phyloP scores from a whole-genome alignment of 35 echinoderm and acorn worm genomes.

The Lytechinus pictus region DNA sequence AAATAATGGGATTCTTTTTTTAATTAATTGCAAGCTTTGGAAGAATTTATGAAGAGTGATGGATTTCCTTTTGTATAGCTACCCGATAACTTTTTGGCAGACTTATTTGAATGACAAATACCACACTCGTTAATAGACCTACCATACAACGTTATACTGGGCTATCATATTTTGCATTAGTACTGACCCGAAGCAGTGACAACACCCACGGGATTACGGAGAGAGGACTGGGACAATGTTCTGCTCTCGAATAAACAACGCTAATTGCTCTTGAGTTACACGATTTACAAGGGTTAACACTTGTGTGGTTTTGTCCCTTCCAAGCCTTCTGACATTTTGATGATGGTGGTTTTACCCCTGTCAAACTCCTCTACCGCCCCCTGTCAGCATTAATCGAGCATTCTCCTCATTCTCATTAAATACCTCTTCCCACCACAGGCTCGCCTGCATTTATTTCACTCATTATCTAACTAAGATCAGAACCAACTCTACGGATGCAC shows the following conservation, averaged over 20 bases:
- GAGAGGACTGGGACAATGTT: not conserved
- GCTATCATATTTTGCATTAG: no score
- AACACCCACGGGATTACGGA: not conserved
- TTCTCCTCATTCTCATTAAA: not conserved
- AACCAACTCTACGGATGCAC: not conserved
- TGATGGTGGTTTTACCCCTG: not conserved
- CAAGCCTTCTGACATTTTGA: not conserved
- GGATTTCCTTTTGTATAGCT: no score
- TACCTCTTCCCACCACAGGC: not conserved
- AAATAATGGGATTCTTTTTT: no score
- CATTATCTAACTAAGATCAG: not conserved
- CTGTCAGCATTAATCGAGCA: not conserved
- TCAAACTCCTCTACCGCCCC: not conserved
- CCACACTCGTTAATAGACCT: no score
- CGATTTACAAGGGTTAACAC: not conserved
- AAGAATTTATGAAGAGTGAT: no score
- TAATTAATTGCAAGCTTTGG: no score
- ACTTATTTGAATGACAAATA: no score
- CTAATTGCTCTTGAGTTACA: not conserved
- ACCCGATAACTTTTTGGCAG: no score
- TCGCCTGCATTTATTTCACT: not conserved
- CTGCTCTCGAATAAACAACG: not conserved
- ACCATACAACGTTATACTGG: no score
- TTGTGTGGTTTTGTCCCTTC: not conserved
- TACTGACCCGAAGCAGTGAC: not conserved